phyloP scores from a whole-genome alignment of 2,888 invertebrate genomes.

The Oxycera nigricornis region DNA sequence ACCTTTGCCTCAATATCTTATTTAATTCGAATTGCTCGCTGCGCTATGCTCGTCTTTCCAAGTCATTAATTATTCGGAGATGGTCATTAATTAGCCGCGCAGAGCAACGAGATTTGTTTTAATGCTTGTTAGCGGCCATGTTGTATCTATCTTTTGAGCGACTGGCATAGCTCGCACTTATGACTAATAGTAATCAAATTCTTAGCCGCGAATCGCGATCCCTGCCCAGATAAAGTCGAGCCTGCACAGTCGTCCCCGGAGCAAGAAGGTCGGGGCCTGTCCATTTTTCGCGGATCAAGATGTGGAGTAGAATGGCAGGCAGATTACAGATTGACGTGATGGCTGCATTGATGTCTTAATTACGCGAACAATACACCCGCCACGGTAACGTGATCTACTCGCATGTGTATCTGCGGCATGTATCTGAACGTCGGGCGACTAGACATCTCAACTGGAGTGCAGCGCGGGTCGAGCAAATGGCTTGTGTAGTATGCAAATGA shows the following conservation, averaged over 20 bases:
- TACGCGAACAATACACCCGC: conserved; percentile 7
- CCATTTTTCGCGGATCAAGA: background rate
- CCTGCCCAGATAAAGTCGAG: background rate
- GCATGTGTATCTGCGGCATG: background rate
- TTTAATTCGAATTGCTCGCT: background rate
- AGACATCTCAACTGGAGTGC: background rate
- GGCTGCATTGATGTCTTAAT: conserved; percentile 27
- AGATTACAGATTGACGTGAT: conserved; percentile 6
- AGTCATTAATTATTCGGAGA: conserved; percentile 36
- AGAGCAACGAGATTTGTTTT: conserved; percentile 26
- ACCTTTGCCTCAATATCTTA: conserved; percentile 27
- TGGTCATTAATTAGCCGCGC: conserved; percentile 35
- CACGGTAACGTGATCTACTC: background rate
- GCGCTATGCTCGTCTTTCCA: background rate
- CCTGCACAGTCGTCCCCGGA: background rate
- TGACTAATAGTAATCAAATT: conserved; percentile 34
- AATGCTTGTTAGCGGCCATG: conserved; percentile 36
- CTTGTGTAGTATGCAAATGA: background rate
- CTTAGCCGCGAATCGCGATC: conserved; percentile 28
- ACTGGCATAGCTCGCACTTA: conserved; percentile 29
- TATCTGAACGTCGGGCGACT: background rate
- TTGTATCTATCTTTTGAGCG: conserved; percentile 21
- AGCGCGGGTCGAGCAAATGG: background rate
- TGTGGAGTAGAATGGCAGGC: background rate
- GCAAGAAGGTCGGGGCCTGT: background rate